phyloP scores from a whole-genome alignment of 2,113 vertebrate species.

The Falco punctatus region DNA sequence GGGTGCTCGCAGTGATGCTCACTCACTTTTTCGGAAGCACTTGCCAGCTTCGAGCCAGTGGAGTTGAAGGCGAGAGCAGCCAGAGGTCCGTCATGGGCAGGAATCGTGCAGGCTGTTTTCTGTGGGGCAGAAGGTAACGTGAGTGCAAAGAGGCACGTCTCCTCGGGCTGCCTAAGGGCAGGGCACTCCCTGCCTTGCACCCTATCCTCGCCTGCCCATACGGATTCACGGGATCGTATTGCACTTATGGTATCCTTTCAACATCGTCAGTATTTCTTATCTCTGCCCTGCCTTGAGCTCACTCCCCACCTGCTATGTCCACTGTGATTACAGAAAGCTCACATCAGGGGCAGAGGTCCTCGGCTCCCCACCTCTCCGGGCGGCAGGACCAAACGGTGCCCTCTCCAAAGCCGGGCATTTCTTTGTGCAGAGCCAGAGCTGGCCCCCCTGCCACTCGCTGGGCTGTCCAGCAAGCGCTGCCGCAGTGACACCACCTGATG shows the following conservation, averaged over 20 bases:
- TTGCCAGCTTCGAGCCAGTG: conserved; percentile 87
- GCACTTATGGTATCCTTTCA: neutral
- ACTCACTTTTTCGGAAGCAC: conserved; percentile 90
- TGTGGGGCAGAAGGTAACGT: conserved; percentile 34
- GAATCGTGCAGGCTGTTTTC: conserved; percentile 87
- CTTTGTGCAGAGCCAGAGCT: neutral
- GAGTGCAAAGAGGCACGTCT: neutral
- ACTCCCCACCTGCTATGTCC: neutral
- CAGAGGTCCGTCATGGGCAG: conserved; percentile 89
- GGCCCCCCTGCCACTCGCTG: neutral
- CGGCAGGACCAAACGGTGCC: fast-evolving
- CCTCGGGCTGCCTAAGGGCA: neutral
- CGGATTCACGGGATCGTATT: fast-evolving
- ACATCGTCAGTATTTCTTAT: neutral
- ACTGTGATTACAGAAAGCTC: neutral
- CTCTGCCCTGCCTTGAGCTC: neutral
- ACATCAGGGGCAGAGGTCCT: neutral
- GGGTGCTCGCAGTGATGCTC: neutral
- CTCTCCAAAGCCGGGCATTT: neutral
- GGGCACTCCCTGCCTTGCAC: neutral
- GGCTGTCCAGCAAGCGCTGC: neutral
- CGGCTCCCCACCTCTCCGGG: neutral
- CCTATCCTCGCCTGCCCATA: neutral
- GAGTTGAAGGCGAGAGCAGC: conserved; percentile 90
- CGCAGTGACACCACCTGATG: neutral